A percentile compares a stretch with the other conserved stretches of the same genome.
Conservation (phyloP, 2,888 invertebrate genomes). For the Boloria euphrosyne region DNA sequence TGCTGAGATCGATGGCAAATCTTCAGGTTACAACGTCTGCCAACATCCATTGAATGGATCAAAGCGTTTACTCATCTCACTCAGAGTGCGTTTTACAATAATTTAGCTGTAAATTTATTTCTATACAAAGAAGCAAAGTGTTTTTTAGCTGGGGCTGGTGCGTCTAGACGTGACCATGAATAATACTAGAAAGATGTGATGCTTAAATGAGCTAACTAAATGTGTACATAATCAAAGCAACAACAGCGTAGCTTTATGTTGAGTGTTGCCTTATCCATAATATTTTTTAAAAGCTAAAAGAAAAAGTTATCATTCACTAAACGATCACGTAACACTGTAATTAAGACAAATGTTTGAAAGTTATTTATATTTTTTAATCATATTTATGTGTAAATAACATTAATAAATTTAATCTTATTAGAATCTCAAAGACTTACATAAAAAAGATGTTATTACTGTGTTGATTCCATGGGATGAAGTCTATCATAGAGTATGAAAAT, state of each 20-base stretch:
- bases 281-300: constrained; percentile 1
- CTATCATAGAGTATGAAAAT: too few species aligned
- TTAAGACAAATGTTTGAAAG: not conserved
- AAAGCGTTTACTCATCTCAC: constrained; percentile 38
- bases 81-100: constrained; percentile 40
- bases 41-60: constrained; percentile 37
- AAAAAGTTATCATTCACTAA: not conserved
- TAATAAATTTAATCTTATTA: too few species aligned
- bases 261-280: not conserved
- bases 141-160: constrained; percentile 29
- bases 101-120: constrained; percentile 44
- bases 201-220: not conserved
- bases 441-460: too few species aligned
- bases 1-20: constrained; percentile 40
- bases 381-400: too few species aligned
- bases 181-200: constrained; percentile 13
- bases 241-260: too few species aligned
- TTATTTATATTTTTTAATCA: too few species aligned
- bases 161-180: constrained; percentile 36
- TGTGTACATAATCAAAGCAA: constrained; percentile 1
- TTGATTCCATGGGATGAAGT: too few species aligned
- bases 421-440: too few species aligned
- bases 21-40: constrained; percentile 40
- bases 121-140: constrained; percentile 38
- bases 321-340: not conserved